These are phyloP conservation scores for Cheilosia impressa DNA, from an alignment of 2,888 invertebrate genomes.

Conservation along the genomic window DNA sequence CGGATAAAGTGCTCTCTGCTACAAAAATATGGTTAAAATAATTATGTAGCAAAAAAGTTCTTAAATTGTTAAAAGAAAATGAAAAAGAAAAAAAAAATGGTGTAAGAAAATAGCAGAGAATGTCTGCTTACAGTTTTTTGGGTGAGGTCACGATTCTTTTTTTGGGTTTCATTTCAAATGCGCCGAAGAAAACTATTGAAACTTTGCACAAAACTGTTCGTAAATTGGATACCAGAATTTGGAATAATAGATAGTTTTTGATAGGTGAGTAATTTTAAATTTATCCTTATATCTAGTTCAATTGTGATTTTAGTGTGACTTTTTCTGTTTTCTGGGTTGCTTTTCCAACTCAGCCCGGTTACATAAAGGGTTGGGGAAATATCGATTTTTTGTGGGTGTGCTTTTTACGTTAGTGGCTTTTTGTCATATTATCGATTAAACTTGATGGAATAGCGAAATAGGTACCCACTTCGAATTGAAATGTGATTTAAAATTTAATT, in stretches of 20 bases:
- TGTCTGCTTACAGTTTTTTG: slow-evolving; percentile 50
- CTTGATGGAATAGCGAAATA: slow-evolving; percentile 19
- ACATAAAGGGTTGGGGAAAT: slow-evolving; percentile 70
- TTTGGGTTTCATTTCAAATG: slow-evolving; percentile 34
- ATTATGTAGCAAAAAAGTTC: background rate
- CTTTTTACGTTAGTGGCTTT: slow-evolving; percentile 25
- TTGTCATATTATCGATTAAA: slow-evolving; percentile 50
- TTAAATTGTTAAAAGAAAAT: background rate
- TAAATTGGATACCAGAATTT: slow-evolving; percentile 64
- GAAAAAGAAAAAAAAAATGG: slow-evolving; percentile 13
- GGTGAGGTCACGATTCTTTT: slow-evolving; percentile 72
- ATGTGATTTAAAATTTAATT: slow-evolving; percentile 25
- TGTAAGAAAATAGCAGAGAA: slow-evolving; percentile 5
- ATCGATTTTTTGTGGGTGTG: slow-evolving; percentile 66
- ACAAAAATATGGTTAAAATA: slow-evolving; percentile 5
- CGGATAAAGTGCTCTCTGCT: slow-evolving; percentile 27
- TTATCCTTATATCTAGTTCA: background rate
- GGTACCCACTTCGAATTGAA: background rate
- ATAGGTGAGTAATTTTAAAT: slow-evolving; percentile 46
- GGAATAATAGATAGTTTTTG: slow-evolving; percentile 54
- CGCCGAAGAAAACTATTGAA: slow-evolving; percentile 54
- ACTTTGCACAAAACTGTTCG: slow-evolving; percentile 23
- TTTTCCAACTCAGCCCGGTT: slow-evolving; percentile 37
- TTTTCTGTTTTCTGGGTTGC: slow-evolving; percentile 3
- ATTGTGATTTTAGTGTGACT: slow-evolving; percentile 31